These are phyloP conservation scores for Erebia palarica DNA, from an alignment of 2,888 invertebrate species.

Conservation along the genomic window DNA sequence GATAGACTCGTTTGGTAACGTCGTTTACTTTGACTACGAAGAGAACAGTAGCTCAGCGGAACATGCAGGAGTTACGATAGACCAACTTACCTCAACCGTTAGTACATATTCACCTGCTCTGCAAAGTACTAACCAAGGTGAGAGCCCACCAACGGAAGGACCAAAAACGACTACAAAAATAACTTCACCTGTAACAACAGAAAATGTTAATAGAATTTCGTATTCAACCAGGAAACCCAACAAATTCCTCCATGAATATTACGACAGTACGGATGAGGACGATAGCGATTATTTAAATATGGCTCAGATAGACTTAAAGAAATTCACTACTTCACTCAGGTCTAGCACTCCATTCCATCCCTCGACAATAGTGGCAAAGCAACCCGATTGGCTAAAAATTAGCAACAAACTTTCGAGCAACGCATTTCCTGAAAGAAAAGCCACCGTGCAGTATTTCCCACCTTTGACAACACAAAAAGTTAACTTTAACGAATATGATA, in stretches of 20 bases:
- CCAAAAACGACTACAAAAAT: conserved; percentile 21
- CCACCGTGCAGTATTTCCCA: conserved; percentile 72
- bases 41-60: conserved; percentile 57
- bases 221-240: conserved; percentile 48
- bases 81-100: conserved; percentile 30
- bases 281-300: conserved; percentile 63
- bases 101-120: conserved; percentile 26
- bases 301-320: conserved; percentile 67
- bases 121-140: neutral
- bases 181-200: conserved; percentile 24
- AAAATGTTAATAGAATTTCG: conserved; percentile 18
- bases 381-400: conserved; percentile 12
- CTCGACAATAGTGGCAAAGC: conserved; percentile 13
- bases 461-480: conserved; percentile 55
- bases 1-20: conserved; percentile 60
- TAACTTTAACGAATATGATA: conserved; percentile 54
- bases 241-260: conserved; percentile 59
- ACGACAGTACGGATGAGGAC: conserved; percentile 62
- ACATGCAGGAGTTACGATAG: conserved; percentile 41
- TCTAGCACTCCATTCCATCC: conserved; percentile 14
- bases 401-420: conserved; percentile 43
- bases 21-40: conserved; percentile 66
- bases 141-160: conserved; percentile 11
- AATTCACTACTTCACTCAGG: conserved; percentile 48
- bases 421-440: conserved; percentile 53